These are phyloP conservation scores for Xylota segnis DNA, from an alignment of 2,888 invertebrate genomes.

Conservation along the genomic window DNA sequence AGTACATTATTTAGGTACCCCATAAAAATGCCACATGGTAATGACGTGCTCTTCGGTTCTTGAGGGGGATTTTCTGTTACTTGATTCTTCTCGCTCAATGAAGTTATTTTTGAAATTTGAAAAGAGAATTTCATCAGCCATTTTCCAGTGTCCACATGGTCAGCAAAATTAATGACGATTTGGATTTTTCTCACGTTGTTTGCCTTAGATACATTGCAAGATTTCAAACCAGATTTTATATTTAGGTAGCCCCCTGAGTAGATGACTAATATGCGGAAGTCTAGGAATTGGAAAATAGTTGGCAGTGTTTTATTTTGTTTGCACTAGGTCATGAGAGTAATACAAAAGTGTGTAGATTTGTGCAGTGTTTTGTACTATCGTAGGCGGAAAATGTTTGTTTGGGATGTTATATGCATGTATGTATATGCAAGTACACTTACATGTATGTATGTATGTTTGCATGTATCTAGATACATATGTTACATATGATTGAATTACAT, in stretches of 20 bases:
- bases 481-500: no score
- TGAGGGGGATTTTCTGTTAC: background rate
- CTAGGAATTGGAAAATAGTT: background rate
- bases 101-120: constrained; percentile 24
- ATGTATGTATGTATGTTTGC: no score
- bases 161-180: constrained; percentile 5
- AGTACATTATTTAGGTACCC: background rate
- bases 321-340: constrained; percentile 1
- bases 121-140: constrained; percentile 57
- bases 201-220: background rate
- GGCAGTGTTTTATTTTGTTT: background rate
- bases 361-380: no score
- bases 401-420: no score
- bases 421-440: no score
- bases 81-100: constrained; percentile 3
- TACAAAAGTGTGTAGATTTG: background rate
- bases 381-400: no score
- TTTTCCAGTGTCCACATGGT: constrained; percentile 13
- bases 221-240: constrained; percentile 7
- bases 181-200: background rate
- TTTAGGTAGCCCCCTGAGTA: constrained; percentile 2
- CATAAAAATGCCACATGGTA: constrained; percentile 2
- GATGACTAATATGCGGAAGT: constrained; percentile 17
- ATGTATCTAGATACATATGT: no score
- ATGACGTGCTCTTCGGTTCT: background rate